Conservation (phyloP, 2,888 invertebrate species). For the Agriotes lineatus region DNA sequence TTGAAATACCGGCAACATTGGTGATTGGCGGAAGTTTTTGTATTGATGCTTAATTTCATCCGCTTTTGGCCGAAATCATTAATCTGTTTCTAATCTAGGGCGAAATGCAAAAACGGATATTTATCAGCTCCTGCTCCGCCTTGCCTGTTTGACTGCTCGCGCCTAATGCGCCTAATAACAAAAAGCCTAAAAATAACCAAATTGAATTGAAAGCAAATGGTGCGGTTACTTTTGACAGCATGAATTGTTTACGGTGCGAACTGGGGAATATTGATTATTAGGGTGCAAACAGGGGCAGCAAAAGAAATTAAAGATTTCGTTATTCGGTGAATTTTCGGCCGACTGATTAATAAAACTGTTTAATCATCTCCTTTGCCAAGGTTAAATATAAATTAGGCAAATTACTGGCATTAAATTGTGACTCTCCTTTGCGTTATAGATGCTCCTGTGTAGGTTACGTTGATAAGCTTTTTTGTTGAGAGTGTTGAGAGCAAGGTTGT, state of each 20-base stretch:
- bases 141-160: neutral
- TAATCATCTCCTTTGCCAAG: neutral
- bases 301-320: neutral
- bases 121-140: too few relatives aligned
- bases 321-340: neutral
- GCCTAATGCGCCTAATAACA: neutral
- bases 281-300: neutral
- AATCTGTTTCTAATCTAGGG: too few relatives aligned
- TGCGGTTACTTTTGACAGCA: conserved; percentile 2
- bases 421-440: too few relatives aligned
- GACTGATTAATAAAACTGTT: neutral
- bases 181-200: neutral
- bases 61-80: too few relatives aligned
- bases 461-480: too few relatives aligned
- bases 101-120: too few relatives aligned
- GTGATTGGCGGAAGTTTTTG: too few relatives aligned
- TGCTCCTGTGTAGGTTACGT: too few relatives aligned
- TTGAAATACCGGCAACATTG: too few relatives aligned
- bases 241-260: conserved; percentile 8
- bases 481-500: too few relatives aligned
- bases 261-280: conserved; percentile 6
- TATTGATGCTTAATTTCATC: too few relatives aligned
- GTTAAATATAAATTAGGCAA: neutral
- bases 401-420: too few relatives aligned
- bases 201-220: conserved; percentile 5